phyloP scores from a whole-genome alignment of 2,797 vertebrate genomes.

The Lacerta agilis region DNA sequence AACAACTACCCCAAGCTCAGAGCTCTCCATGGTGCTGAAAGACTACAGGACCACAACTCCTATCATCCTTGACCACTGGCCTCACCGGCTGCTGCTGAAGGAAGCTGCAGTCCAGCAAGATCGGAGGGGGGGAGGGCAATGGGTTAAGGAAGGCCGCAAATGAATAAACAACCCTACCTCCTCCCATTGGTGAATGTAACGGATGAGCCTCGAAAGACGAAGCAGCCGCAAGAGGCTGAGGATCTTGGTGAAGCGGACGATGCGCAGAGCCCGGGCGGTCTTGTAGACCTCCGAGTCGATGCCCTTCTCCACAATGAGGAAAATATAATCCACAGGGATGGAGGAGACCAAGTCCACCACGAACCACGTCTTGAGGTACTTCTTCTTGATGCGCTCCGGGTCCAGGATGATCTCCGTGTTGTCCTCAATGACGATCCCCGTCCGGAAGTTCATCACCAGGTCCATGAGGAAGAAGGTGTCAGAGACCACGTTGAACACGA shows the following conservation, averaged over 20 bases:
- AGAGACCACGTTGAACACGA: constrained; percentile 98
- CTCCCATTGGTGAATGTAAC: constrained; percentile 98
- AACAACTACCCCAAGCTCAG: background rate
- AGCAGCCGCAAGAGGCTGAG: constrained; percentile 92
- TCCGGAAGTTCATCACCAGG: constrained; percentile 97
- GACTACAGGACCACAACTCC: background rate
- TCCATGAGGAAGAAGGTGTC: constrained; percentile 99
- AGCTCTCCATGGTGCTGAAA: background rate
- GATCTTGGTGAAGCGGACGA: constrained; percentile 97
- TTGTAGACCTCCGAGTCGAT: constrained; percentile 98
- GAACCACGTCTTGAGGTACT: constrained; percentile 97
- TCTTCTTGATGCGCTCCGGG: constrained; percentile 93
- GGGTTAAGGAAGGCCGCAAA: no score
- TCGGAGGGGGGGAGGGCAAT: no score
- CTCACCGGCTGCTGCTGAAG: background rate
- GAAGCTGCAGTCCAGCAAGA: no score
- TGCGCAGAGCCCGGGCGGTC: constrained; percentile 92
- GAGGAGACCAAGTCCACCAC: constrained; percentile 97
- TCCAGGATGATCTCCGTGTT: constrained; percentile 98
- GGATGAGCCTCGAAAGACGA: constrained; percentile 93
- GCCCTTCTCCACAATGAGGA: constrained; percentile 97
- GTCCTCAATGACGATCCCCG: constrained; percentile 96
- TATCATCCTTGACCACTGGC: background rate
- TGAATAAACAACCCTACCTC: constrained; percentile 81
- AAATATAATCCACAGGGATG: constrained; percentile 99